phyloP scores from a whole-genome alignment of 2,888 invertebrate species.

The Epirrita christyi region DNA sequence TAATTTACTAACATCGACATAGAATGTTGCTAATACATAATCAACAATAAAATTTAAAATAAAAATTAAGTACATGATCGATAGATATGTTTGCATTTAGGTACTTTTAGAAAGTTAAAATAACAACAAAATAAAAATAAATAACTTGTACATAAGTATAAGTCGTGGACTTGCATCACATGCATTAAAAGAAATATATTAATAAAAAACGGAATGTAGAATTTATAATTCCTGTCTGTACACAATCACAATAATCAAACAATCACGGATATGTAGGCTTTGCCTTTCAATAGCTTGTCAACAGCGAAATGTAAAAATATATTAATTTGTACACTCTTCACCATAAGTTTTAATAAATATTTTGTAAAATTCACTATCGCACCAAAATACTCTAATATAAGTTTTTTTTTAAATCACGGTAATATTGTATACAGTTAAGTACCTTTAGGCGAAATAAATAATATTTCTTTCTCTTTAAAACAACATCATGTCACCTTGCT shows the following conservation, averaged over 20 bases:
- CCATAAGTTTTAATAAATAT: slow-evolving; percentile 74
- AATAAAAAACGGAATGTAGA: slow-evolving; percentile 80
- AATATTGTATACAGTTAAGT: slow-evolving; percentile 66
- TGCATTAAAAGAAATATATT: slow-evolving; percentile 72
- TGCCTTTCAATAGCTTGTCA: slow-evolving; percentile 77
- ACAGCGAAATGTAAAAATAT: slow-evolving; percentile 84
- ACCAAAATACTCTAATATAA: slow-evolving; percentile 80
- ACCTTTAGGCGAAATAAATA: slow-evolving; percentile 71
- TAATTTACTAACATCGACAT: slow-evolving; percentile 43
- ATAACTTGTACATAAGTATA: slow-evolving; percentile 74
- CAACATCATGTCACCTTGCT: slow-evolving; percentile 69
- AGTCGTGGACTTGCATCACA: slow-evolving; percentile 83
- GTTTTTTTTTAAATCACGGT: slow-evolving; percentile 64
- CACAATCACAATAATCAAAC: slow-evolving; percentile 79
- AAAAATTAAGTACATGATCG: slow-evolving; percentile 60
- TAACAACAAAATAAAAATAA: slow-evolving; percentile 58
- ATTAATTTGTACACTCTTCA: slow-evolving; percentile 83
- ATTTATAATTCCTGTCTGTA: slow-evolving; percentile 81
- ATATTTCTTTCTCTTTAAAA: slow-evolving; percentile 55
- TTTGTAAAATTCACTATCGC: slow-evolving; percentile 83
- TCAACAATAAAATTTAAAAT: slow-evolving; percentile 17
- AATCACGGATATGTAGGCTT: slow-evolving; percentile 80
- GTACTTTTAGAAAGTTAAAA: slow-evolving; percentile 51
- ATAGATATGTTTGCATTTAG: slow-evolving; percentile 45
- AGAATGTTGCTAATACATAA: slow-evolving; percentile 43